A percentile compares a stretch with the other conserved stretches of the same genome.
phyloP scores from a whole-genome alignment of 2,797 vertebrate species.

The Falco berigora region DNA sequence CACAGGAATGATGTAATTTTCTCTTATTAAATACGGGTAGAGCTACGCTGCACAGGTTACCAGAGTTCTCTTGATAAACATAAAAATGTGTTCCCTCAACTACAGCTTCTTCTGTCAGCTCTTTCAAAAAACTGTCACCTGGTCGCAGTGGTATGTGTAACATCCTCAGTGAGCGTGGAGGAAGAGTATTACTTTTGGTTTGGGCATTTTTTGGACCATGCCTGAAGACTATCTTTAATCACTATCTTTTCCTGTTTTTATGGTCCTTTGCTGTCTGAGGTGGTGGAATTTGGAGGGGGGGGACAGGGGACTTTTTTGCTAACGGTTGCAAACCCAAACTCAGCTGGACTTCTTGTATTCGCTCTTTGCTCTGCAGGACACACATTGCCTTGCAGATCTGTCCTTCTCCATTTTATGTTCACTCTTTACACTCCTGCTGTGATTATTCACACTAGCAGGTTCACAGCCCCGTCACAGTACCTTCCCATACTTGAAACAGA shows the following conservation, averaged over 20 bases:
- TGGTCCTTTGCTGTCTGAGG: background rate
- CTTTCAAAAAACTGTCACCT: background rate
- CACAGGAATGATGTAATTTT: rapidly evolving
- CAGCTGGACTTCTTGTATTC: background rate
- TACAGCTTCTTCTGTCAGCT: background rate
- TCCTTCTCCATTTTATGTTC: background rate
- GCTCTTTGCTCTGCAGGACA: background rate
- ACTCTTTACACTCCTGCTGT: rapidly evolving
- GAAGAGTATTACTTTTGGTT: too few species aligned
- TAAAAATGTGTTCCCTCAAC: background rate
- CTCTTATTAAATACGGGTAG: background rate
- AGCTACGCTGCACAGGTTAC: background rate
- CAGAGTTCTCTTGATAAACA: background rate
- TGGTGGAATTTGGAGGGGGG: background rate
- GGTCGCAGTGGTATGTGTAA: rapidly evolving
- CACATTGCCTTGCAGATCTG: too few species aligned
- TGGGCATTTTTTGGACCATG: background rate
- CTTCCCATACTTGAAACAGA: background rate
- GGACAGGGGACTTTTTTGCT: background rate
- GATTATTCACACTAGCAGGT: background rate
- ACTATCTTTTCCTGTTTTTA: background rate
- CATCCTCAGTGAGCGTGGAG: background rate
- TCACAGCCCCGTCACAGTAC: background rate
- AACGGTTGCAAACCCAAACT: background rate
- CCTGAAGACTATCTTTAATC: background rate